Conservation (phyloP, 2,113 vertebrate genomes). For the Microtus oregoni region DNA sequence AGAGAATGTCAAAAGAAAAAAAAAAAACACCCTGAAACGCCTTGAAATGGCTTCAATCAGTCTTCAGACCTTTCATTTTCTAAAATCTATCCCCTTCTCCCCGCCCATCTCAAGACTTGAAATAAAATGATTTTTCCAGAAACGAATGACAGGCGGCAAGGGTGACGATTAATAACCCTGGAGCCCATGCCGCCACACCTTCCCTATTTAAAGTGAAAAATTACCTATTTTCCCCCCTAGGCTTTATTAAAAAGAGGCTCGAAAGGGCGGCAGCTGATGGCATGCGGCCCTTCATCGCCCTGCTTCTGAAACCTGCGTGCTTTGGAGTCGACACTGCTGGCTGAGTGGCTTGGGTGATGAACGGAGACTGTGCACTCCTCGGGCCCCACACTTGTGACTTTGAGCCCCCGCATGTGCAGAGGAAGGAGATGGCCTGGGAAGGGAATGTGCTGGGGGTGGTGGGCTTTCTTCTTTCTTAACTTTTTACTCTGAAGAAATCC, state of each 20-base stretch:
- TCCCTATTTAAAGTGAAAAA: slow-evolving; percentile 80
- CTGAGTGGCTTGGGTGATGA: slow-evolving; percentile 65
- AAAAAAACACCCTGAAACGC: not conserved
- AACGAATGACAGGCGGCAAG: slow-evolving; percentile 61
- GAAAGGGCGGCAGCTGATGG: slow-evolving; percentile 50
- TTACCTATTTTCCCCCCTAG: slow-evolving; percentile 65
- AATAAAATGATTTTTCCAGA: slow-evolving; percentile 77
- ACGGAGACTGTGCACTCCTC: slow-evolving; percentile 48
- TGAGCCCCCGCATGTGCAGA: not conserved
- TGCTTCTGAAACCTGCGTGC: slow-evolving; percentile 23
- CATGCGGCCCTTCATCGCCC: slow-evolving; percentile 37
- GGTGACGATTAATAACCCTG: slow-evolving; percentile 71
- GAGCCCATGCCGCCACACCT: slow-evolving; percentile 64
- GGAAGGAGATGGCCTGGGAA: not conserved
- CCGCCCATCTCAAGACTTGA: slow-evolving; percentile 70
- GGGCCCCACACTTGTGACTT: slow-evolving; percentile 23
- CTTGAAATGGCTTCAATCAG: slow-evolving; percentile 79
- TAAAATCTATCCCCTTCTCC: slow-evolving; percentile 61
- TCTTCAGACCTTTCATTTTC: slow-evolving; percentile 67
- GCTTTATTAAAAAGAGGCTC: slow-evolving; percentile 83
- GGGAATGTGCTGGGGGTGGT: not conserved
- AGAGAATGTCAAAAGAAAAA: slow-evolving; percentile 61
- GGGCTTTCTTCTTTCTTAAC: not conserved
- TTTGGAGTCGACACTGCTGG: not conserved
- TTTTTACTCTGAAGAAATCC: slow-evolving; percentile 16